Conservation (phyloP, 1,140 invertebrate species). For the Pseudomyrmex dendroicus region DNA sequence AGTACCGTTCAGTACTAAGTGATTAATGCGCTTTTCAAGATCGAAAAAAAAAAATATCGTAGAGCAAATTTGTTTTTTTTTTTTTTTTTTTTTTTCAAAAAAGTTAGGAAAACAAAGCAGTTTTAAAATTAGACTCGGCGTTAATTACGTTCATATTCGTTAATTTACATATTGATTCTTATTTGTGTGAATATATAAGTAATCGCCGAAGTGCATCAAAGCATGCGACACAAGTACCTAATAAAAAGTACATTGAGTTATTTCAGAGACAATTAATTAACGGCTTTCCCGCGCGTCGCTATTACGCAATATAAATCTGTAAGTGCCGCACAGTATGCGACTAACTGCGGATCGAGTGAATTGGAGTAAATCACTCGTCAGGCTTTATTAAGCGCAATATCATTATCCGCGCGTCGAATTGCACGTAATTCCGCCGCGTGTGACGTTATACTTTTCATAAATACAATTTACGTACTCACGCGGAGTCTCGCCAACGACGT, state of each 20-base stretch:
- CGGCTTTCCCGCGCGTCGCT: too few relatives aligned
- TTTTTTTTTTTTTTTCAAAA: too few relatives aligned
- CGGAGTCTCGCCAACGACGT: background rate
- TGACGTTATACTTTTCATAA: conserved; percentile 47
- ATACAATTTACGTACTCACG: conserved; percentile 13
- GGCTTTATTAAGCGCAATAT: conserved; percentile 44
- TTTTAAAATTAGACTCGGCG: too few relatives aligned
- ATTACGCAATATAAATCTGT: conserved; percentile 33
- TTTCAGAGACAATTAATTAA: background rate
- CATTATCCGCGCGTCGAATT: conserved; percentile 30
- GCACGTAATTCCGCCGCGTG: background rate
- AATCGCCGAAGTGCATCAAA: too few relatives aligned
- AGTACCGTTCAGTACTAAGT: conserved; percentile 28
- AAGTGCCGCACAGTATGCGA: background rate
- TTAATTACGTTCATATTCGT: too few relatives aligned
- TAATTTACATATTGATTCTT: too few relatives aligned
- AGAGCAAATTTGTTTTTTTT: too few relatives aligned
- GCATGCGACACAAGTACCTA: too few relatives aligned
- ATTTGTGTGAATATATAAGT: too few relatives aligned
- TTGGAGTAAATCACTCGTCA: conserved; percentile 27
- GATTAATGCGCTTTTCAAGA: background rate
- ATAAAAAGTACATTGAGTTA: too few relatives aligned
- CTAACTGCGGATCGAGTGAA: conserved; percentile 19
- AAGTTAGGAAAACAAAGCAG: too few relatives aligned
- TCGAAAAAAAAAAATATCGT: too few relatives aligned